Conservation (phyloP, 2,113 vertebrate species). For the Paratilapia polleni region DNA sequence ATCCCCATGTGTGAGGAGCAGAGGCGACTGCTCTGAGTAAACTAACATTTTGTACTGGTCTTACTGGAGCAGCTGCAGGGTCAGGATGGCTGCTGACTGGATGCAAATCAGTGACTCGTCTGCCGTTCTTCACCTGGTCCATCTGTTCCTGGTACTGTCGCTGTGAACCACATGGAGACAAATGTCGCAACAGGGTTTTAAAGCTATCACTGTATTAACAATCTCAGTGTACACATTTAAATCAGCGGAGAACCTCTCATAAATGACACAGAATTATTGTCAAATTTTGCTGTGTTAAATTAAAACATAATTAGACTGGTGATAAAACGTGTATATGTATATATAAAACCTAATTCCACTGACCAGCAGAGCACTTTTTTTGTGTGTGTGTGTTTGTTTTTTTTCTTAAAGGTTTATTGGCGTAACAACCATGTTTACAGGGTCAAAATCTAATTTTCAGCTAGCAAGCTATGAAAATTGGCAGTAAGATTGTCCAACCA, state of each 20-base stretch:
- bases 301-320: no score
- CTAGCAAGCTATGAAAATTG: no score
- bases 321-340: no score
- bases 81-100: constrained; percentile 44
- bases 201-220: background rate
- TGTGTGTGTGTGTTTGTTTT: no score
- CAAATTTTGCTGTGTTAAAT: fast-evolving
- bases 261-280: background rate
- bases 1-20: no score
- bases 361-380: no score
- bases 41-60: constrained; percentile 24
- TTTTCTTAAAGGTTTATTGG: no score
- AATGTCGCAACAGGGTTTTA: background rate
- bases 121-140: constrained; percentile 74
- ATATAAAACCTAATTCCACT: no score
- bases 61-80: constrained; percentile 68
- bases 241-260: background rate
- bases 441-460: no score
- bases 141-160: constrained; percentile 82
- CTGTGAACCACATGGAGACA: constrained; percentile 65
- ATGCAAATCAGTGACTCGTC: constrained; percentile 56
- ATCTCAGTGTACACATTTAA: background rate
- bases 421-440: no score
- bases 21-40: background rate
- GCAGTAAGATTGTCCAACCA: no score